Evolutionary conservation across 2,797 vertebrate species (phyloP).

Genomic region (Centropyge bicolor): DNA sequence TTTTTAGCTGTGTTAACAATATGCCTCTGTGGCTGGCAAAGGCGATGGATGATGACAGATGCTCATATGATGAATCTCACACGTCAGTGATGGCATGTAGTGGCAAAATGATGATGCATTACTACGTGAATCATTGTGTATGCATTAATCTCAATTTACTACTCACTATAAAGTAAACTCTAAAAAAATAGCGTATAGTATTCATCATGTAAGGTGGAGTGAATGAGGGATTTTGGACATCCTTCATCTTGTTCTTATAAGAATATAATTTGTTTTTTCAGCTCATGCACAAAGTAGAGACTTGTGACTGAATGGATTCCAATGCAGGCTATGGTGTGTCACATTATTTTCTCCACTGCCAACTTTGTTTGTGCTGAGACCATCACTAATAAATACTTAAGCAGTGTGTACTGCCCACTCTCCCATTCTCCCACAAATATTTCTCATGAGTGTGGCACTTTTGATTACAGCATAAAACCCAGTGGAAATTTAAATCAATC

Average conservation of each 20-base stretch:
- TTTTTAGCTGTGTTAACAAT: background rate
- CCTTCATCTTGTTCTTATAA: background rate
- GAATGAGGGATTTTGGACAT: background rate
- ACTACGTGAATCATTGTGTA: background rate
- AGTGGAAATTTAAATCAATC: slow-evolving; percentile 42
- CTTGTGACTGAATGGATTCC: slow-evolving; percentile 23
- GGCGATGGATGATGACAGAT: background rate
- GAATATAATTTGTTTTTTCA: slow-evolving; percentile 12
- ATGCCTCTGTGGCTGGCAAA: background rate
- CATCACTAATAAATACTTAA: slow-evolving; percentile 61
- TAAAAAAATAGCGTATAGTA: background rate
- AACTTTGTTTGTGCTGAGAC: slow-evolving; percentile 43
- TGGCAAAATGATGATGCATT: background rate
- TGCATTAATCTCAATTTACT: background rate
- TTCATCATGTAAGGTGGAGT: background rate
- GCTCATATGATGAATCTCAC: background rate
- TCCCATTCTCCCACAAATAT: slow-evolving; percentile 38
- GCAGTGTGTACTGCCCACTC: slow-evolving; percentile 37
- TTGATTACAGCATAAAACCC: slow-evolving; percentile 51
- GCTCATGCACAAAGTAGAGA: background rate
- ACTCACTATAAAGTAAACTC: background rate
- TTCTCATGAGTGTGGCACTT: slow-evolving; percentile 39
- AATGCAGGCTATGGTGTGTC: slow-evolving; percentile 14
- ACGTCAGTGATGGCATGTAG: too few species aligned
- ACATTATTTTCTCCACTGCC: slow-evolving; percentile 20